Percentiles rank a stretch among this genome's conserved stretches.
phyloP scores from a whole-genome alignment of 92 coral and sea anemone species.

The Meandrina meandrites region DNA sequence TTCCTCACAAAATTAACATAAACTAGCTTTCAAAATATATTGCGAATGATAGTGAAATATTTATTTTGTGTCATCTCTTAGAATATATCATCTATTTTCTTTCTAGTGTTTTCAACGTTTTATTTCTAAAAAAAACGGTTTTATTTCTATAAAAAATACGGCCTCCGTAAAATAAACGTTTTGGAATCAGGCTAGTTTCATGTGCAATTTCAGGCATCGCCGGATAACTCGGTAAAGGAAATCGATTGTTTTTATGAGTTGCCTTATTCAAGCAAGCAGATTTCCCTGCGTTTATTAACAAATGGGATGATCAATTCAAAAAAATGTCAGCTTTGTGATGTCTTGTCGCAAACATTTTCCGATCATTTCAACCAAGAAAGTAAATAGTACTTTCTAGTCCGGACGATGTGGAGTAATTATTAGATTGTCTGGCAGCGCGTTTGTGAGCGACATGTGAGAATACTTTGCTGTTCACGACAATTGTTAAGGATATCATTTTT shows the following conservation, averaged over 20 bases:
- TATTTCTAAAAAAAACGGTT: too few relatives aligned
- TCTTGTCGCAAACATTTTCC: not conserved
- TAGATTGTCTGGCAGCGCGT: not conserved
- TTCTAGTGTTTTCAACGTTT: too few relatives aligned
- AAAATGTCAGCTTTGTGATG: not conserved
- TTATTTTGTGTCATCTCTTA: not conserved
- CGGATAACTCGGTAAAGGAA: too few relatives aligned
- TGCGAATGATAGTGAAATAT: not conserved
- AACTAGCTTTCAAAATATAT: not conserved
- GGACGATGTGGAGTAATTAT: not conserved
- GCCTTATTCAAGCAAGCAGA: too few relatives aligned
- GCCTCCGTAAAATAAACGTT: not conserved
- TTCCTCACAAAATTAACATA: not conserved
- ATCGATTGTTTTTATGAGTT: too few relatives aligned
- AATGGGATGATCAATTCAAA: not conserved
- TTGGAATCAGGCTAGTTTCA: not conserved
- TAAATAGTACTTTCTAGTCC: not conserved
- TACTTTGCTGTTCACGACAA: not conserved
- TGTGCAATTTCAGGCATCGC: not conserved
- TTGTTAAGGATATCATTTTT: too few relatives aligned
- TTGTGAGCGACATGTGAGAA: too few relatives aligned
- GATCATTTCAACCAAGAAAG: not conserved
- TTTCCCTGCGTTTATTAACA: not conserved
- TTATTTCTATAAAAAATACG: too few relatives aligned
- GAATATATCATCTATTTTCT: not conserved